Percentiles rank a stretch among this genome's conserved stretches.
Evolutionary conservation across 2,888 invertebrate species (phyloP).

Genomic region (Limnephilus auricula): DNA sequence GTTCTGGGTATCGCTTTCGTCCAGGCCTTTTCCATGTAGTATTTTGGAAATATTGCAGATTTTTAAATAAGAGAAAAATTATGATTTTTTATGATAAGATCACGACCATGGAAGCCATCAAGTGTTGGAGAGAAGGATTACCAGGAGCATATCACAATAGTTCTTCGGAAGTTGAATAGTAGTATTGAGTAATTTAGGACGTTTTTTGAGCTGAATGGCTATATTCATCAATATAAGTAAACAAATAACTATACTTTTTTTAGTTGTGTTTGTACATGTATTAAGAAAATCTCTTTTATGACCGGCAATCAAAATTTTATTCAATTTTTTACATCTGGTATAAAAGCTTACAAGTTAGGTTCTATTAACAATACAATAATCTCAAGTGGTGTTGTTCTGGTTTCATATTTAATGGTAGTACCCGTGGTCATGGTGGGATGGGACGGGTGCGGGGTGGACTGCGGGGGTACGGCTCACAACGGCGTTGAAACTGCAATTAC

Average conservation of each 20-base stretch:
- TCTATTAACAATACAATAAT: slow-evolving; percentile 18
- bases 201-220: not conserved
- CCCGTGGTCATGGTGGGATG: slow-evolving; percentile 57
- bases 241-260: too few relatives aligned
- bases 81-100: too few relatives aligned
- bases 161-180: not conserved
- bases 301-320: not conserved
- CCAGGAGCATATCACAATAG: not conserved
- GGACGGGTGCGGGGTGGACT: slow-evolving; percentile 53
- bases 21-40: too few relatives aligned
- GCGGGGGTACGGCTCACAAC: slow-evolving; percentile 62
- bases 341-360: slow-evolving; percentile 9
- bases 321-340: slow-evolving; percentile 3
- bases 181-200: not conserved
- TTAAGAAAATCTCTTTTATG: not conserved
- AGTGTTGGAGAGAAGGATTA: not conserved
- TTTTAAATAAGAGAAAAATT: too few relatives aligned
- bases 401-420: slow-evolving; percentile 15
- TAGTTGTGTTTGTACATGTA: not conserved
- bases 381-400: slow-evolving; percentile 14
- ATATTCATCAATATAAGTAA: not conserved
- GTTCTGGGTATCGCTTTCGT: too few relatives aligned
- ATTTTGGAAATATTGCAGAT: too few relatives aligned
- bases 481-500: slow-evolving; percentile 69
- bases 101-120: too few relatives aligned